These are phyloP conservation scores for Phalacrocorax carbo DNA, from an alignment of 2,113 vertebrate genomes.

Conservation along the genomic window DNA sequence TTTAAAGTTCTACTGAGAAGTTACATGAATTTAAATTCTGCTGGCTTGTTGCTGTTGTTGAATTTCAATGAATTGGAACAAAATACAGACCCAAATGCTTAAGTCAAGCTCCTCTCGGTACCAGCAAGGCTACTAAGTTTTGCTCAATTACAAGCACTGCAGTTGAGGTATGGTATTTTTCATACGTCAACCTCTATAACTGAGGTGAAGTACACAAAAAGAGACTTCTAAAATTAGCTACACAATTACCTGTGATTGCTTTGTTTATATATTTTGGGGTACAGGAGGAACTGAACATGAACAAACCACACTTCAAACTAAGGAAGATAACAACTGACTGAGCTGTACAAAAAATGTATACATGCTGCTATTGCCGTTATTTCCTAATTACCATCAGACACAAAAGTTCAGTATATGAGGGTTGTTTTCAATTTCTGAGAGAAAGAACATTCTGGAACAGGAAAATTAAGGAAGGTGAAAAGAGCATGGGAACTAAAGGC, in stretches of 20 bases:
- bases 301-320: background rate
- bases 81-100: background rate
- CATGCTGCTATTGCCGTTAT: background rate
- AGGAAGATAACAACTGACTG: background rate
- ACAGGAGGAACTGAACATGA: background rate
- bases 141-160: background rate
- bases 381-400: background rate
- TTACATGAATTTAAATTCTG: background rate
- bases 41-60: background rate
- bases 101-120: background rate
- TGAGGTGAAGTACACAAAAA: background rate
- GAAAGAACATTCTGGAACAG: background rate
- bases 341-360: background rate
- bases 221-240: background rate
- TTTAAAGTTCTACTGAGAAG: background rate
- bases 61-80: background rate
- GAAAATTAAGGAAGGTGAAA: background rate
- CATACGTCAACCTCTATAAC: background rate
- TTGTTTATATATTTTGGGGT: background rate
- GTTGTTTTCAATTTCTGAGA: background rate
- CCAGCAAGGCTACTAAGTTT: background rate
- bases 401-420: background rate
- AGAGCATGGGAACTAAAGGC: background rate
- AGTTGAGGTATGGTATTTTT: background rate
- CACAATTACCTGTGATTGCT: background rate